Percentiles rank a stretch among this genome's conserved stretches.
Conservation (phyloP, 2,888 invertebrate species). For the Caenorhabditis japonica region DNA sequence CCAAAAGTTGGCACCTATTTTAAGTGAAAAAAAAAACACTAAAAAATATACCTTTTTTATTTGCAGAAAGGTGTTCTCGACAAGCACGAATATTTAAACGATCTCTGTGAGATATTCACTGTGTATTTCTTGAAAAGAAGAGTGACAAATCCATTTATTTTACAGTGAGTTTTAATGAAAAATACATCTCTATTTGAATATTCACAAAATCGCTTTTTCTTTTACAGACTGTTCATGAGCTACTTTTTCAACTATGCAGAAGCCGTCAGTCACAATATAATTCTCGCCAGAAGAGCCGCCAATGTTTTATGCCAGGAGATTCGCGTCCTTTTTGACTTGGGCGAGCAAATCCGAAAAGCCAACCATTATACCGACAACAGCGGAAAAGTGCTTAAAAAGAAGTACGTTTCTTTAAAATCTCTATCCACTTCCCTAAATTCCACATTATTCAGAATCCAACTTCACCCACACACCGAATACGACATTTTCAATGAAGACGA, state of each 20-base stretch:
- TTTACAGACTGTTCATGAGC: slow-evolving; percentile 32
- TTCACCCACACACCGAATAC: too few species aligned
- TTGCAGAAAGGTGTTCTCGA: slow-evolving; percentile 72
- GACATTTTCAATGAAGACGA: not conserved
- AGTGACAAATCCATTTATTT: not conserved
- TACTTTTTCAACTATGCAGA: slow-evolving; percentile 53
- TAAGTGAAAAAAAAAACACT: too few species aligned
- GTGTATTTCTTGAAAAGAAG: slow-evolving; percentile 39
- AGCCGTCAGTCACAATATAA: slow-evolving; percentile 59
- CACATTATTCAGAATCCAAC: too few species aligned
- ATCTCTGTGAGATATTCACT: slow-evolving; percentile 67
- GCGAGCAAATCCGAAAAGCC: not conserved
- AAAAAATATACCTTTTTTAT: too few species aligned
- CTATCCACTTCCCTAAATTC: too few species aligned
- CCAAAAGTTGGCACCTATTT: too few species aligned
- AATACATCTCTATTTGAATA: not conserved
- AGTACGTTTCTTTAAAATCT: too few species aligned
- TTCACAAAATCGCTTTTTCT: too few species aligned
- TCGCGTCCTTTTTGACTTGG: not conserved
- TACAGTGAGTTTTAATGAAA: slow-evolving; percentile 8
- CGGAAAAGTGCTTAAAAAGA: too few species aligned
- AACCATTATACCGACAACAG: not conserved
- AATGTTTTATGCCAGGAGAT: slow-evolving; percentile 43
- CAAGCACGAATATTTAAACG: slow-evolving; percentile 73
- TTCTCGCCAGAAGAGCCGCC: slow-evolving; percentile 63